Base-by-base conservation (phyloP, 2,113 vertebrate genomes). In the Aphelocoma coerulescens region DNA sequence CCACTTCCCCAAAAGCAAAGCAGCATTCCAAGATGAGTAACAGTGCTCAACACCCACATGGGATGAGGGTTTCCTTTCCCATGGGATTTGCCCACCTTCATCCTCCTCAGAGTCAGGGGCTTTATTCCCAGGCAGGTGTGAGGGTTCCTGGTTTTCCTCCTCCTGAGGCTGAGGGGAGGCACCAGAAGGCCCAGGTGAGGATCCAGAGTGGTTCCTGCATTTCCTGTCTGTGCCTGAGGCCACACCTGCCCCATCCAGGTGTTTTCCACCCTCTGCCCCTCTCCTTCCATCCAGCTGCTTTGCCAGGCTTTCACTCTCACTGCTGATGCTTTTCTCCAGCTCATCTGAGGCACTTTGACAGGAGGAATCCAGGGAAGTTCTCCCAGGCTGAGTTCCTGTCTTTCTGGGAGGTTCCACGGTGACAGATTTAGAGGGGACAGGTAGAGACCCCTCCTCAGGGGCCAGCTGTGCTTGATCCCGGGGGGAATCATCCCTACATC, bases 61-160 rank as follows among this genome's bases (percentile, higher is more conserved):
- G 27, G 33, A 73, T 2, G 33, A 69, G 32, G 35, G 3, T 12
- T 62, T 22, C 46, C 74, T 63, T 3, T 27, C 57, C 87, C 27
- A 8, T 13, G n/a, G 5, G 2, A 59, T 7, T 6, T 48, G 26
- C 59, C 30, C 96, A 98, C 97, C 98, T 97, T 97, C 96, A 15
- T 85, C 93, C 10, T 90, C 88, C 73, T 95, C 91, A 4, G 68
- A 73, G 39, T 89, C 95, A 7, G 59, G 85, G 48, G 5, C 17
- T 88, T 48, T 51, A 10, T 27, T 46, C 3, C 6, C 4, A 12
- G 13, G 9, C 17, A 16, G 3, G 0, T 1, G 16, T 1, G 55
- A 26, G 12, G 4, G 6, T 9, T 20, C 30, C 43, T n/a, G 35
- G 2, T 52, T 62, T 16, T 81, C 74, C 68, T 85, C 76, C 65